These are phyloP conservation scores for Tinea trinotella DNA, from an alignment of 2,888 invertebrate species.

Conservation along the genomic window DNA sequence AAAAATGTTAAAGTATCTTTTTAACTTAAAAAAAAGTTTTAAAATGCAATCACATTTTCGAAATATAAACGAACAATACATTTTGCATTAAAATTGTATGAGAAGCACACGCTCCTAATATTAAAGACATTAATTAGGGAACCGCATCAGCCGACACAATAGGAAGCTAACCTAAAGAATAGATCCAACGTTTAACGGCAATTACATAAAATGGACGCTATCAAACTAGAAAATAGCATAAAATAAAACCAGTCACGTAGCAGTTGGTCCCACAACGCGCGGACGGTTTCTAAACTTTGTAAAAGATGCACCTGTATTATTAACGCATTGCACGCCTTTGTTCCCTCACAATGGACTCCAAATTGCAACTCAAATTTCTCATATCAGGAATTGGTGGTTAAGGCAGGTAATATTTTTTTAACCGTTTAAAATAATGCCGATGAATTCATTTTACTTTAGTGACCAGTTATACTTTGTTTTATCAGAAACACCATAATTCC, in stretches of 20 bases:
- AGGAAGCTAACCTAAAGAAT: slow-evolving; percentile 43
- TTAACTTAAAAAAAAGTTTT: neutral
- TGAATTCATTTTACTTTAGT: slow-evolving; percentile 26
- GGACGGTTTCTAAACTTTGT: slow-evolving; percentile 39
- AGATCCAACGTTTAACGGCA: slow-evolving; percentile 57
- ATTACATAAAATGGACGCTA: slow-evolving; percentile 60
- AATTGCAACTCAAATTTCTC: slow-evolving; percentile 66
- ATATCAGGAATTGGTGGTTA: slow-evolving; percentile 41
- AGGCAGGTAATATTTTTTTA: slow-evolving; percentile 45
- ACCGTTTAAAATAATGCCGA: neutral
- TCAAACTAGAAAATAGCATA: slow-evolving; percentile 54
- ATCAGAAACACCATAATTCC: slow-evolving; percentile 5
- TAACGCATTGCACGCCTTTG: slow-evolving; percentile 63
- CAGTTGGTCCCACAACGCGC: slow-evolving; percentile 26
- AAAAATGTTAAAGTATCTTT: no score
- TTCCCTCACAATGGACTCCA: slow-evolving; percentile 62
- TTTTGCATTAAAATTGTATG: no score
- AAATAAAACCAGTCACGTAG: slow-evolving; percentile 62
- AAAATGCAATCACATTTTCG: no score
- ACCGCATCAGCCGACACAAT: neutral
- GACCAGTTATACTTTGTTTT: slow-evolving; percentile 7
- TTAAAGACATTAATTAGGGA: neutral
- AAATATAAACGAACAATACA: neutral
- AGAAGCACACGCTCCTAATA: no score
- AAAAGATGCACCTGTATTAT: slow-evolving; percentile 65